These are phyloP conservation scores for Epirrita christyi DNA, from an alignment of 2,888 invertebrate genomes.

Conservation along the genomic window DNA sequence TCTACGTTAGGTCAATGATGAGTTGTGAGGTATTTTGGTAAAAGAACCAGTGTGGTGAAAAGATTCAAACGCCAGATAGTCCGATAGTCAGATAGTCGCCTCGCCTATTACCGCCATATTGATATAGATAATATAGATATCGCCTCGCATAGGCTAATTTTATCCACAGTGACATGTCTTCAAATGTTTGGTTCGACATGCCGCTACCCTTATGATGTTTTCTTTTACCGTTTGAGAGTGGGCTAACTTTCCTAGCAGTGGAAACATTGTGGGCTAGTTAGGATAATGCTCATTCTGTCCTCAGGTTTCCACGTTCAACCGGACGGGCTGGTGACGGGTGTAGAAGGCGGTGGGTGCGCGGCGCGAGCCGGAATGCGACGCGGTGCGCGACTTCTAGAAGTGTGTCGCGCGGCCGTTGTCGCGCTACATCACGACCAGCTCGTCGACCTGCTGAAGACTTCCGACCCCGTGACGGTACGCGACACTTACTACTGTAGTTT, in stretches of 20 bases:
- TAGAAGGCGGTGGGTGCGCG: slow-evolving; percentile 88
- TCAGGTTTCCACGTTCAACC: slow-evolving; percentile 95
- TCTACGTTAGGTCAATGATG: too few species aligned
- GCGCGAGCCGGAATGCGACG: slow-evolving; percentile 94
- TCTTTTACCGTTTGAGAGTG: background rate
- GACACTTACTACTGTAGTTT: background rate
- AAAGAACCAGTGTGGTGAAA: too few species aligned
- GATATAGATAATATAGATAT: too few species aligned
- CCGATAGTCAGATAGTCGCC: too few species aligned
- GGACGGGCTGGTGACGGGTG: slow-evolving; percentile 96
- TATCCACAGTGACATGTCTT: background rate
- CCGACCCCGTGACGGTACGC: slow-evolving; percentile 91
- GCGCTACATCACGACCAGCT: slow-evolving; percentile 96
- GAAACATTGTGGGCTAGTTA: background rate
- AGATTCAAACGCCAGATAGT: too few species aligned
- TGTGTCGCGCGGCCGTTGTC: slow-evolving; percentile 94
- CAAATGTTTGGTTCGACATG: too few species aligned
- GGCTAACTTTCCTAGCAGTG: background rate
- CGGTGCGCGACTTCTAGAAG: slow-evolving; percentile 95
- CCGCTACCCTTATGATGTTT: background rate
- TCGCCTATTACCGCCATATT: too few species aligned
- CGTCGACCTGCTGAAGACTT: slow-evolving; percentile 96
- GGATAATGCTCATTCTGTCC: background rate
- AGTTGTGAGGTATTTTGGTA: too few species aligned
- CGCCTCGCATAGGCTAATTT: too few species aligned